A percentile compares a stretch with the other conserved stretches of the same genome.
These are phyloP conservation scores for Vanacampus margaritifer DNA, from an alignment of 2,113 vertebrate species.

Conservation along the genomic window DNA sequence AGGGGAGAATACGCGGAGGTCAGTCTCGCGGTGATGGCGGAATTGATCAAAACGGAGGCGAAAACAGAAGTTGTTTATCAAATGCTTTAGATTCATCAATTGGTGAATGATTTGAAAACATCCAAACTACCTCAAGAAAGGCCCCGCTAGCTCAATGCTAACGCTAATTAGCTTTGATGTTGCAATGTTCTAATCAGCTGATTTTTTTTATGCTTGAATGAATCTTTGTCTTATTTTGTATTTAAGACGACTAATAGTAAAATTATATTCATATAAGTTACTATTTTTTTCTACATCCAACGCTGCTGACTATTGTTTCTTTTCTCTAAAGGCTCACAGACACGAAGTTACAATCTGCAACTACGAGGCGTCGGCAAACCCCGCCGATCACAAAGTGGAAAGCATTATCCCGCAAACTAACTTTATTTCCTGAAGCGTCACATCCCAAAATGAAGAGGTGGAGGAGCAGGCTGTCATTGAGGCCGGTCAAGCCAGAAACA, in stretches of 20 bases:
- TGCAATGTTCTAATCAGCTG: no score
- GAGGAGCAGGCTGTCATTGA: slow-evolving; percentile 5
- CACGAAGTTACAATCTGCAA: slow-evolving; percentile 96
- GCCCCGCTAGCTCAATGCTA: no score
- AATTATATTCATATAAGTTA: no score
- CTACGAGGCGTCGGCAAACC: slow-evolving; percentile 92
- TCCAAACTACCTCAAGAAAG: background rate
- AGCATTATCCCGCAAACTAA: slow-evolving; percentile 86
- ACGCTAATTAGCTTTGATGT: no score
- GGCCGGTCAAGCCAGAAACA: slow-evolving; percentile 8
- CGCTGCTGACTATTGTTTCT: background rate
- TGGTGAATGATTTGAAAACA: no score
- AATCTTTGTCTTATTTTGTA: no score
- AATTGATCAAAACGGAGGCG: no score
- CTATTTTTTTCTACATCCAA: background rate
- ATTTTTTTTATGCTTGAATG: background rate
- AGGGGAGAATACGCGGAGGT: slow-evolving; percentile 93
- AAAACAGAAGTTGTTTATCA: no score
- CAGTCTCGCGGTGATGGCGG: no score
- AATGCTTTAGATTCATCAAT: no score
- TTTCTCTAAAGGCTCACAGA: slow-evolving; percentile 77
- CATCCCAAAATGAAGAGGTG: background rate
- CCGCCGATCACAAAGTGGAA: slow-evolving; percentile 87
- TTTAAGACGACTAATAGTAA: no score
- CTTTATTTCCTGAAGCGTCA: slow-evolving; percentile 81